Conservation (phyloP, 2,113 vertebrate genomes). For the Ophthalmolycus amberensis region DNA sequence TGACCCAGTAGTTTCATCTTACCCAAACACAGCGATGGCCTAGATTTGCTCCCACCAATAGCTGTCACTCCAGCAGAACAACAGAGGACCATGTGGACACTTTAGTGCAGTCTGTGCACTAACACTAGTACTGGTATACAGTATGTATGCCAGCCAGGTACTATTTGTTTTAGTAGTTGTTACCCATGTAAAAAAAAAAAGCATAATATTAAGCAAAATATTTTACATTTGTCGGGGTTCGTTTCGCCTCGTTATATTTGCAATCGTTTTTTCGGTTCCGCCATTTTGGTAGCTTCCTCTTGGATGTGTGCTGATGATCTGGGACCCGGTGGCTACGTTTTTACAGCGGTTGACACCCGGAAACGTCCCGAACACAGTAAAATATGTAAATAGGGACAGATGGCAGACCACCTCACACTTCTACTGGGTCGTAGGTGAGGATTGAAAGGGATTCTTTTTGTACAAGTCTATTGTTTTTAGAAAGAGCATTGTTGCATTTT, state of each 20-base stretch:
- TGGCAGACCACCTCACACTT: no score
- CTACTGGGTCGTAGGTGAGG: not conserved
- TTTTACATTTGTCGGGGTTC: not conserved
- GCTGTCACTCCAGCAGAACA: slow-evolving; percentile 42
- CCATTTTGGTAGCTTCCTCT: no score
- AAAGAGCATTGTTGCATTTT: slow-evolving; percentile 9
- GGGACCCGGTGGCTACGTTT: no score
- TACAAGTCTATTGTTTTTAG: not conserved
- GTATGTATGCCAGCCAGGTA: no score
- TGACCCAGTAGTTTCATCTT: no score
- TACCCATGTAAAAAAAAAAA: not conserved
- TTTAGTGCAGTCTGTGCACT: no score
- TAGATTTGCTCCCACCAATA: slow-evolving; percentile 47
- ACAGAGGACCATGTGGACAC: not conserved
- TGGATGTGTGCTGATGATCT: no score
- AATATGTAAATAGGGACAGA: no score
- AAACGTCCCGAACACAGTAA: no score
- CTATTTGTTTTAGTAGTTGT: not conserved
- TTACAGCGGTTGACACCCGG: no score
- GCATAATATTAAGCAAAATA: not conserved
- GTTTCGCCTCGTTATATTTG: no score
- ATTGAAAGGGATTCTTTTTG: not conserved
- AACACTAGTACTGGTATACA: not conserved
- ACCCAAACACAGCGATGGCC: slow-evolving; percentile 38
- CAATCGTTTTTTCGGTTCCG: no score